These are phyloP conservation scores for Rotaria socialis DNA, from an alignment of 2,888 invertebrate genomes.

Conservation along the genomic window DNA sequence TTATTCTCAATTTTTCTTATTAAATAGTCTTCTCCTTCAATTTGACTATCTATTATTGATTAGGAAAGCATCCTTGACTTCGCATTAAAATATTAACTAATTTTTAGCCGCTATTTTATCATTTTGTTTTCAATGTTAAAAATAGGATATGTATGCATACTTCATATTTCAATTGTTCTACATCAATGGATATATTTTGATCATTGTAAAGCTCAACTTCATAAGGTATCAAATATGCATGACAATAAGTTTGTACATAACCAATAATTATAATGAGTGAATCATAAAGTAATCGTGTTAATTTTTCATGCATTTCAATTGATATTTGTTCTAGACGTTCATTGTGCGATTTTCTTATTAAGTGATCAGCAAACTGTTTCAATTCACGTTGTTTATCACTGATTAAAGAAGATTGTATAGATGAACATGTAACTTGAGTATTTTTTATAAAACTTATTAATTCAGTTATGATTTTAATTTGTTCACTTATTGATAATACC, in stretches of 20 bases:
- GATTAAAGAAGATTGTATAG: conserved; percentile 6
- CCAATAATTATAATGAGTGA: not conserved
- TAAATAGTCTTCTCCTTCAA: no score
- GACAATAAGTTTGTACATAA: conserved; percentile 21
- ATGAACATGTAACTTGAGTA: conserved; percentile 10
- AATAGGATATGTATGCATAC: no score
- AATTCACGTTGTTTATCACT: conserved; percentile 25
- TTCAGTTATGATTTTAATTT: conserved; percentile 4
- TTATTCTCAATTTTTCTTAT: no score
- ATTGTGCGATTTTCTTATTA: not conserved
- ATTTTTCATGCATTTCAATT: not conserved
- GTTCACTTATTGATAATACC: not conserved
- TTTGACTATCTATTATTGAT: no score
- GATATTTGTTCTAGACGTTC: not conserved
- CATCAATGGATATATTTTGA: not conserved
- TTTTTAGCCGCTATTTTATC: no score
- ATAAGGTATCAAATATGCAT: conserved; percentile 24
- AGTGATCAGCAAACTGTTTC: not conserved
- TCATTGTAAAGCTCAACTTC: not conserved
- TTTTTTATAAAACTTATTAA: conserved; percentile 19
- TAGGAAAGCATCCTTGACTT: no score
- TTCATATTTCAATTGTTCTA: not conserved
- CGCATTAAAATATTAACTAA: no score
- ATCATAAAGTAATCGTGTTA: conserved; percentile 3
- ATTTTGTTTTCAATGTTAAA: no score